Percentiles rank a stretch among this genome's conserved stretches.
Conservation (phyloP, 2,113 vertebrate species). For the Syngnathus scovelli region DNA sequence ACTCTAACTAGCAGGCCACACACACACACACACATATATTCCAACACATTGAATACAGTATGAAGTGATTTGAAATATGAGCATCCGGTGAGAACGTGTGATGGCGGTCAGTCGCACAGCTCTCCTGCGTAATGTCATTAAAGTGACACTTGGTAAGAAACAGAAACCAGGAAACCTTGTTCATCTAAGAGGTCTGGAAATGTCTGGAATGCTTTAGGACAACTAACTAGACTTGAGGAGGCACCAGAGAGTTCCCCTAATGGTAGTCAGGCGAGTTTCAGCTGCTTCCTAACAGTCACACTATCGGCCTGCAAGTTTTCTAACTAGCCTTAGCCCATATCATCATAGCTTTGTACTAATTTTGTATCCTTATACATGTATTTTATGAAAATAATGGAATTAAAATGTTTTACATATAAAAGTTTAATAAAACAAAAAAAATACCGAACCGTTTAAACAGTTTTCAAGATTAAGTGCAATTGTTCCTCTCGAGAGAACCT, state of each 20-base stretch:
- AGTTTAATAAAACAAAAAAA: background rate
- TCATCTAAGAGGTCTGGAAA: slow-evolving; percentile 23
- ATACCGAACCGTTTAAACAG: background rate
- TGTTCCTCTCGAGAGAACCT: too few species aligned
- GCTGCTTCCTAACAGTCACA: slow-evolving; percentile 41
- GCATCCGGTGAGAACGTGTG: background rate
- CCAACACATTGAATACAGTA: slow-evolving; percentile 5
- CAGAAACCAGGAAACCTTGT: slow-evolving; percentile 19
- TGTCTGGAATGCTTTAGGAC: slow-evolving; percentile 24
- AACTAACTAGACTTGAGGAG: slow-evolving; percentile 22
- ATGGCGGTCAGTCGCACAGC: slow-evolving; percentile 23
- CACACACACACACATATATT: background rate
- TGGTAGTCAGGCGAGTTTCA: slow-evolving; percentile 57
- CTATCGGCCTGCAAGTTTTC: slow-evolving; percentile 6
- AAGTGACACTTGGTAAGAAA: slow-evolving; percentile 22
- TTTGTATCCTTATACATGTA: background rate
- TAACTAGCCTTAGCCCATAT: background rate
- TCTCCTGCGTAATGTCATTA: slow-evolving; percentile 32
- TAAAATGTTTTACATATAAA: background rate
- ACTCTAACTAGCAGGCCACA: slow-evolving; percentile 10
- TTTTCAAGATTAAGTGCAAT: background rate
- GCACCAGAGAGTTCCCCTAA: slow-evolving; percentile 37
- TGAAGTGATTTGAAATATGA: slow-evolving; percentile 9
- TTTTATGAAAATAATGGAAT: background rate
- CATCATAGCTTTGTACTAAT: background rate